Conservation (phyloP, 2,888 invertebrate genomes). For the Noctua comes region DNA sequence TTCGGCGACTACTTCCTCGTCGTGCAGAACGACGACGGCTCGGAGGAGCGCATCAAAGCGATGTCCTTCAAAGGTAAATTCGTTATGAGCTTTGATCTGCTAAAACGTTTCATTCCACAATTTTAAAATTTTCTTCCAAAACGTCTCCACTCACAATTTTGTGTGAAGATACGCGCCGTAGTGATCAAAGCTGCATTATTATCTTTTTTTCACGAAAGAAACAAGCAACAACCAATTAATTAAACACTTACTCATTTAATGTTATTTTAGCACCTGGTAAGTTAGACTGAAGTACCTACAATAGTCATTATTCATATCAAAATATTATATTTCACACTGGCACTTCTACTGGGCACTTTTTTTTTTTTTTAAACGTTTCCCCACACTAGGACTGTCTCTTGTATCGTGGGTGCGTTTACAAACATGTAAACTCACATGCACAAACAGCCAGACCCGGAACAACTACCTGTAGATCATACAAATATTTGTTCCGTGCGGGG, state of each 20-base stretch:
- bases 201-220: neutral
- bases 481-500: too few relatives aligned
- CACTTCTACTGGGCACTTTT: too few relatives aligned
- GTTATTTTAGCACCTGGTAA: neutral
- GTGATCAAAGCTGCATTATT: neutral
- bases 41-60: slow-evolving; percentile 77
- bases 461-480: too few relatives aligned
- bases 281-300: neutral
- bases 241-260: neutral
- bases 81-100: neutral
- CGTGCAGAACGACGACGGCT: slow-evolving; percentile 76
- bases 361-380: too few relatives aligned
- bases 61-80: slow-evolving; percentile 68
- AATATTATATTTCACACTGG: too few relatives aligned
- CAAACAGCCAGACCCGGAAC: too few relatives aligned
- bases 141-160: too few relatives aligned
- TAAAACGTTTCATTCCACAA: neutral
- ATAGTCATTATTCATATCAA: too few relatives aligned
- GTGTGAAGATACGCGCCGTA: neutral
- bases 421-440: too few relatives aligned
- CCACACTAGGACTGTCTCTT: too few relatives aligned
- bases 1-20: slow-evolving; percentile 80
- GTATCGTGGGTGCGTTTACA: too few relatives aligned
- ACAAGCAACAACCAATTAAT: neutral
- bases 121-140: too few relatives aligned